Evolutionary conservation across 2,113 vertebrate genomes (phyloP).

Genomic region (Eulacestoma nigropectus): DNA sequence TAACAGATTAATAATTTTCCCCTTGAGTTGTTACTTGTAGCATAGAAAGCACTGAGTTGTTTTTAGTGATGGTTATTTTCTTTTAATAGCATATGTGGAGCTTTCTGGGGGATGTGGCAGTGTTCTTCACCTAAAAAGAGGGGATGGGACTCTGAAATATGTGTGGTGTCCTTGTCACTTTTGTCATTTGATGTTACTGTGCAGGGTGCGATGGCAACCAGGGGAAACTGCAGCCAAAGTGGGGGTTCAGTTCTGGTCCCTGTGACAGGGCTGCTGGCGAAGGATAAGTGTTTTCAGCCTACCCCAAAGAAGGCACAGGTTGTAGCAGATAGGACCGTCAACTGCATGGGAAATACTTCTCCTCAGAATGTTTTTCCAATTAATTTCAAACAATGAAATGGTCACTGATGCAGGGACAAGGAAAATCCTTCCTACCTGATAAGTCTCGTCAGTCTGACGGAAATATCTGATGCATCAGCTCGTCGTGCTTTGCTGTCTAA

Average conservation of each 20-base stretch:
- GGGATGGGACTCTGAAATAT: not conserved
- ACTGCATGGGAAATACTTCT: not conserved
- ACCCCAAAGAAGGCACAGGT: not conserved
- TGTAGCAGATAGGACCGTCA: not conserved
- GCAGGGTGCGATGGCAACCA: not conserved
- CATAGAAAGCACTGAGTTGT: not conserved
- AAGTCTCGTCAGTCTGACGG: not conserved
- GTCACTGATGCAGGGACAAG: not conserved
- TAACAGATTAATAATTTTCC: slow-evolving; percentile 20
- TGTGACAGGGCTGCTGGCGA: fast-evolving
- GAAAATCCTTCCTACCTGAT: not conserved
- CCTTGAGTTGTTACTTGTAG: not conserved
- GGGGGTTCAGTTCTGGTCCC: not conserved
- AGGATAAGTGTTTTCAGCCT: not conserved
- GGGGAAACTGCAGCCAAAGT: not conserved
- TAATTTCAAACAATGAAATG: not conserved
- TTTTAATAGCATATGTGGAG: not conserved
- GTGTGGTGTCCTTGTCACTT: not conserved
- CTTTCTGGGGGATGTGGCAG: not conserved
- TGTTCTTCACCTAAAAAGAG: not conserved
- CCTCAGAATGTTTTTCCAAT: not conserved
- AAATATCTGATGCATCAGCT: not conserved
- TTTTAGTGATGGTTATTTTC: not conserved
- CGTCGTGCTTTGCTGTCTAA: not conserved
- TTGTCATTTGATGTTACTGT: not conserved